Base-by-base conservation (phyloP, 2,113 vertebrate genomes). In the Aldabrachelys gigantea region DNA sequence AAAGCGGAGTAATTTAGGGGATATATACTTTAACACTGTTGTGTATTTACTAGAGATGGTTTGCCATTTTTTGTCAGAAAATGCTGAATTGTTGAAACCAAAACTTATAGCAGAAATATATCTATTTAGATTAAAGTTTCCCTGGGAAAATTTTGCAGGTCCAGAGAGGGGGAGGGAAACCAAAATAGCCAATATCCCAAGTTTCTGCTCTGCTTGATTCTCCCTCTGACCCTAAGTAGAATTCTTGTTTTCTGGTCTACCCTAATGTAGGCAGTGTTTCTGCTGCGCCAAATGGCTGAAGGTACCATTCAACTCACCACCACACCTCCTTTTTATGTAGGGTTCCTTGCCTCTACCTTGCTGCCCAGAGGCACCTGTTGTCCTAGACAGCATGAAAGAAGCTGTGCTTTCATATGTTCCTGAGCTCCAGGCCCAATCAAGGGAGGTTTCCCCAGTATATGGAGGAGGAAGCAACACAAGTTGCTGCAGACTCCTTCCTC, bases 1-100 rank as follows among this genome's bases (percentile, higher is more conserved):
- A 92, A 97, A 95, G 91, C 90, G 87, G 96, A 97, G 96, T 89
- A 97, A 76, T 0, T 95, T 88, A 97, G 97, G 95, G 84, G 82
- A 90, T 52, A 0, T 1, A 59, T 91, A 54, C 80, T 92, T 89
- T 54, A 88, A 52, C 6, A 80, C 72, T 84, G 91, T 59, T 79
- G 81, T 25, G 89, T 87, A 29, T 47, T n/a, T 38, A 69, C 65
- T n/a, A 69, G 65, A 69, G 65, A 38, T 21, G 35, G 35, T 38
- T n/a, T 38, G n/a, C 19, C 19, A 35, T n/a, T 69, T 69, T 21
- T n/a, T 69, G 35, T n/a, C 62, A 38, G n/a, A 72, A 38, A 72
- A 72, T 22, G n/a, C 65, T 72, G n/a, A 72, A 38, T 38, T 38
- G 65, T 72, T 72, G 65, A 72, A 72, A 38, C 65, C 17, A 72